Evolutionary conservation across 2,113 vertebrate species (phyloP), one percentile per base, ranked within the genome.

Genomic region (Meleagris gallopavo): DNA sequence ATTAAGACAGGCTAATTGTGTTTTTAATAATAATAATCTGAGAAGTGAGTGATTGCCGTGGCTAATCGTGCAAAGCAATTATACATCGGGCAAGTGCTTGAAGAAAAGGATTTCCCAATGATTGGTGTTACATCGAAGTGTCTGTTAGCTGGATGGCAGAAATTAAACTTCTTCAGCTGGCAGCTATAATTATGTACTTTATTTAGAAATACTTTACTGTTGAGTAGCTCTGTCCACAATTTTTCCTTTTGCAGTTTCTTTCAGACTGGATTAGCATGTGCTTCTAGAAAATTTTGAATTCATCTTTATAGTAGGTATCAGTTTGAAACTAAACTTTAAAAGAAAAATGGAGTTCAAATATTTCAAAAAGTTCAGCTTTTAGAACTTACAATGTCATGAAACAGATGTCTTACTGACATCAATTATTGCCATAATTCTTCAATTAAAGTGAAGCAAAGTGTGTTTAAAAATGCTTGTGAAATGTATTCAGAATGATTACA

Each of bases 1-100:
- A 93, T 96, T 91, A 94, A 83, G 81, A 40, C 74, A 55, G 76
- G 64, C 48, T 94, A 45, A 95, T 94, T 78, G 8, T 85, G 24
- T 55, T 48, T 74, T 88, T 89, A 88, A 88, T 70, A 86, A 43
- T 64, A 1, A 0, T 16, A 66, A 43, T 52, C 22, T 14, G 38
- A 36, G 86, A 71, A 45, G 17, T 32, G 54, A 84, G 27, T 21
- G 40, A 32, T 19, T 83, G 76, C 77, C 75, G 3, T 2, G 2
- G 2, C 14, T 46, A 27, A 34, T 60, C 43, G 18, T 84, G 83
- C 75, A 72, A 83, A 81, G 27, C 74, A 80, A n/a, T 79, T 40
- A 1, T 2, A 1, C 36, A 15, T 5, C n/a, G 38, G 82, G 74
- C 22, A 55, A 58, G 34, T 29, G 48, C 67, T 50, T 22, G 80